phyloP scores from a whole-genome alignment of 2,113 vertebrate species.

The Burhinus bistriatus region DNA sequence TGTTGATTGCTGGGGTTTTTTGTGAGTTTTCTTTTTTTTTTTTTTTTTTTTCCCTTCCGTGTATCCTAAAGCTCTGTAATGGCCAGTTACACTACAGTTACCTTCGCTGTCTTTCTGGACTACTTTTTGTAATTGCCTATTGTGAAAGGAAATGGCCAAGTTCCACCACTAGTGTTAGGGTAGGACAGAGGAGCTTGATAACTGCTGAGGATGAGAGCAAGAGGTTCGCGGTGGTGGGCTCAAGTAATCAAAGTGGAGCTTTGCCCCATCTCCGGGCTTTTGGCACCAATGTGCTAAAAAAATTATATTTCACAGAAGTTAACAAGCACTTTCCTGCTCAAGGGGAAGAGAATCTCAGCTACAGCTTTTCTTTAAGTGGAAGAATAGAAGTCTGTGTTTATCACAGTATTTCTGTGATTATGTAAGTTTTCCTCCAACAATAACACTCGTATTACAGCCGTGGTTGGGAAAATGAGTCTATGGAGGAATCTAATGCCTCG shows the following conservation, averaged over 20 bases:
- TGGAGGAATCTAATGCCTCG: not conserved
- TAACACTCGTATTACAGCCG: not conserved
- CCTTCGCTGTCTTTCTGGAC: not conserved
- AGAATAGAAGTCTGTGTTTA: not conserved
- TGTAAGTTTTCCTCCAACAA: not conserved
- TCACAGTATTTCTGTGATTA: not conserved
- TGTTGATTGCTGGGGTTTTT: not conserved
- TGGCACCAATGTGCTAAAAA: fast-evolving
- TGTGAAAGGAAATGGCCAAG: not conserved
- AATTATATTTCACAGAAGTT: not conserved
- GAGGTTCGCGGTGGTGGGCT: not conserved
- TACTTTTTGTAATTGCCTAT: not conserved
- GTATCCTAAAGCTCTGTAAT: not conserved
- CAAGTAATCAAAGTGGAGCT: too few relatives aligned
- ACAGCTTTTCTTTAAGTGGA: not conserved
- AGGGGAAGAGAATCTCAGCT: not conserved
- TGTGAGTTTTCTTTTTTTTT: not conserved
- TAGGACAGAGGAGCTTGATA: not conserved
- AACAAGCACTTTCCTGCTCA: not conserved
- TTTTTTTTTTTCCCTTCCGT: not conserved
- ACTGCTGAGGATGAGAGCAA: not conserved
- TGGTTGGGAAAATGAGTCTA: not conserved
- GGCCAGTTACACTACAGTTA: not conserved
- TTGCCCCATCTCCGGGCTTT: fast-evolving
- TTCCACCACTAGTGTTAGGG: not conserved